Conservation (phyloP, 2,113 vertebrate species). For the Harpagus bidentatus region DNA sequence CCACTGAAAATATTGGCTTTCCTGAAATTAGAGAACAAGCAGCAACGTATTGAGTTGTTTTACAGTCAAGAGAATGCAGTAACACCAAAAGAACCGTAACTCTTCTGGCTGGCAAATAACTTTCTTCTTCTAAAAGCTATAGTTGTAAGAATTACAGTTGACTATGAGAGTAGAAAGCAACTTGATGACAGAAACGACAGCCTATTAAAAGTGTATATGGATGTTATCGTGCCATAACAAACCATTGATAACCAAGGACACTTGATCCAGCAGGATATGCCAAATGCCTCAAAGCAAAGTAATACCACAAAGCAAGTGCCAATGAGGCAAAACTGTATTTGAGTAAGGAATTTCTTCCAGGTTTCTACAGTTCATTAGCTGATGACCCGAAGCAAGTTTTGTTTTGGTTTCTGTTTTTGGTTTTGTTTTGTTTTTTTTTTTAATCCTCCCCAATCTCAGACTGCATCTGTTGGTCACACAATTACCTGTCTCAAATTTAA, state of each 20-base stretch:
- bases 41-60: not conserved
- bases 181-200: not conserved
- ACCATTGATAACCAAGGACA: not conserved
- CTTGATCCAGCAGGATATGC: not conserved
- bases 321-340: not conserved
- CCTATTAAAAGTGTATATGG: not conserved
- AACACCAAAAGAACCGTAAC: not conserved
- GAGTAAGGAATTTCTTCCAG: not conserved
- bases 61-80: not conserved
- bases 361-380: not conserved
- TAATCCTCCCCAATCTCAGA: not conserved
- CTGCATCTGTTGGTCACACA: not conserved
- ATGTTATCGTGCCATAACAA: not conserved
- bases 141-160: not conserved
- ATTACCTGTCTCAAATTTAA: not conserved
- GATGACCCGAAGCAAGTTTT: not conserved
- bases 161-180: not conserved
- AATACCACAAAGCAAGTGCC: not conserved
- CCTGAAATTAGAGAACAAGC: slow-evolving; percentile 72
- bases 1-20: slow-evolving; percentile 98
- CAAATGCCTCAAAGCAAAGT: not conserved
- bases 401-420: not conserved
- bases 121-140: not conserved
- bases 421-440: not conserved
- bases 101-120: not conserved